Evolutionary conservation across 2,113 vertebrate species (phyloP).

Genomic region (Polypterus senegalus): DNA sequence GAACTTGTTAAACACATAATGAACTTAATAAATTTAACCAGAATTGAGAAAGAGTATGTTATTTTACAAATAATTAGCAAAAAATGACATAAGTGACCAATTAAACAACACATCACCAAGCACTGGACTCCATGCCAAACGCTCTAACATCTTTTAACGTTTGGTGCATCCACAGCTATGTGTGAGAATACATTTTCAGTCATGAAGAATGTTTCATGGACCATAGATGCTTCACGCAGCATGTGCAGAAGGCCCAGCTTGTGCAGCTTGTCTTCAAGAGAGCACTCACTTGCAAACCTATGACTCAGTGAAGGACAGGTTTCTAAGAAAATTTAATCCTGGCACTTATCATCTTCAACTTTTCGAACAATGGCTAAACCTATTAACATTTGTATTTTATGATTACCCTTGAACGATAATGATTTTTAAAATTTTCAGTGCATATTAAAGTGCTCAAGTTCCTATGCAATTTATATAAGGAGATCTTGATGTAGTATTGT

Average conservation of each 20-base stretch:
- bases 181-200: neutral
- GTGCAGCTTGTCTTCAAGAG: neutral
- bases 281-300: too few species aligned
- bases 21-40: neutral
- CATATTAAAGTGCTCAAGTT: too few species aligned
- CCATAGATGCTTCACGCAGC: neutral
- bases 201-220: neutral
- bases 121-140: neutral
- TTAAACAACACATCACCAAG: conserved; percentile 1
- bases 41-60: neutral
- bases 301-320: too few species aligned
- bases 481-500: too few species aligned
- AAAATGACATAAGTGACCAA: neutral
- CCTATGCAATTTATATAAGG: too few species aligned
- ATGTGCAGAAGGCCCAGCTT: neutral
- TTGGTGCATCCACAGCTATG: neutral
- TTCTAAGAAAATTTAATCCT: neutral
- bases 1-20: neutral
- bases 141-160: neutral
- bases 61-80: neutral
- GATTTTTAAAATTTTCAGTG: too few species aligned
- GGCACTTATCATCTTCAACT: neutral
- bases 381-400: neutral
- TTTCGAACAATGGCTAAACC: neutral
- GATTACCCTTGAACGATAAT: too few species aligned